Evolutionary conservation across 2,888 invertebrate species (phyloP), one percentile per base, ranked within the genome.

Genomic region (Neoitamus cyanurus): DNA sequence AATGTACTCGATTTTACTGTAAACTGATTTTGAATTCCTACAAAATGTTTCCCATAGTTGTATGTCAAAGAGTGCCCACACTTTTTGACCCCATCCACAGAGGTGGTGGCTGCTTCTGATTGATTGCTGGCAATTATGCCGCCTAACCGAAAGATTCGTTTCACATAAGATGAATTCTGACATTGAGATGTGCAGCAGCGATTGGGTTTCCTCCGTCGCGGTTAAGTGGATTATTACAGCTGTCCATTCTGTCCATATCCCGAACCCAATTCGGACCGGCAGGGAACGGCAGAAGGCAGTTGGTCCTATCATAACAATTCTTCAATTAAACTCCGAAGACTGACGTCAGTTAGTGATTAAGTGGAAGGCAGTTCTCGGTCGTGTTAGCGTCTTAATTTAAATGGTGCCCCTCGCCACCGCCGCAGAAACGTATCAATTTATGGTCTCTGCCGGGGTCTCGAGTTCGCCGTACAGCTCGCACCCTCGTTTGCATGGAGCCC

Each of bases 251-350:
- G 34, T n/a, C 46, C 42, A 46, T 37, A 75, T 25, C 25, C 28
- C 25, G 25, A 11, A 15, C 37, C 9, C 5, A 13, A 75, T 75
- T 75, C 36, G 42, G 58, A 75, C 75, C 37, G 13, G 58, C 34
- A 7, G 34, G 4, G 7, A 5, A 34, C 4, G 34, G 34, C 58
- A 75, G 42, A 42, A 75, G 42, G 11, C 78, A 58, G 28, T 78
- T 48, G 78, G 78, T 37, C 48, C 78, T 78, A 78, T 78, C 78
- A 78, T 78, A 78, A 78, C 78, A 78, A 78, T 78, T 78, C 48
- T 48, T 77, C 68, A 84, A 83, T 73, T 73, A 72, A 83, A 83
- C 46, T n/a, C 48, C 69, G 82, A 82, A 69, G 25, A 69, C 69
- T 82, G 82, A 69, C 69, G 82, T 82, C 82, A 82, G 48, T 70